phyloP scores from a whole-genome alignment of 2,888 invertebrate species.

The Piscicola geometra region DNA sequence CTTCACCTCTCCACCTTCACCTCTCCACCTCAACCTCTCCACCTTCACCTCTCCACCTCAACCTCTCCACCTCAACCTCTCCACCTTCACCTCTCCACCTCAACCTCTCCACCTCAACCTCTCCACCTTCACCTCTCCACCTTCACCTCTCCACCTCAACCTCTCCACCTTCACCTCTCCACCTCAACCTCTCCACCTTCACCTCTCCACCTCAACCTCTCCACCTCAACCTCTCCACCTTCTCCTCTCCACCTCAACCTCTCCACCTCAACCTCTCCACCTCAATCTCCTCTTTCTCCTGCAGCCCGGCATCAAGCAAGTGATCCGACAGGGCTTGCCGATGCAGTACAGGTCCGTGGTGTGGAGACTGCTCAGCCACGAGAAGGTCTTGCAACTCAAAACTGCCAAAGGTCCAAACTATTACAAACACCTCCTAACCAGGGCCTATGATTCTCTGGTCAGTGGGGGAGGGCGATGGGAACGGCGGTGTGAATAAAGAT shows the following conservation, averaged over 20 bases:
- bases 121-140: not conserved
- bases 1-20: not conserved
- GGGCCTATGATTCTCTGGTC: slow-evolving; percentile 57
- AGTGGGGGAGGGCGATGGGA: too few species aligned
- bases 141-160: not conserved
- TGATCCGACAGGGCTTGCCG: slow-evolving; percentile 59
- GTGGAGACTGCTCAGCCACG: slow-evolving; percentile 57
- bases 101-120: not conserved
- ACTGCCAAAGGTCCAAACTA: slow-evolving; percentile 57
- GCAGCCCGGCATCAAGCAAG: slow-evolving; percentile 55
- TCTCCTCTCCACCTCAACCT: too few species aligned
- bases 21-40: not conserved
- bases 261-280: too few species aligned
- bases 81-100: not conserved
- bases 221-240: not conserved
- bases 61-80: too few species aligned
- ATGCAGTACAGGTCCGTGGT: slow-evolving; percentile 56
- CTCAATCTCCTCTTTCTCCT: not conserved
- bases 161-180: slow-evolving; percentile 3
- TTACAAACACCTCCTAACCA: slow-evolving; percentile 57
- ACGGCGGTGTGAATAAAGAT: too few species aligned
- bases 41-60: not conserved
- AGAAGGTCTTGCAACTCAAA: slow-evolving; percentile 55
- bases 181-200: too few species aligned
- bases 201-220: not conserved